A percentile compares a stretch with the other conserved stretches of the same genome.
These are phyloP conservation scores for Sinopyrophorus schimmeli DNA, from an alignment of 2,888 invertebrate genomes.

Conservation along the genomic window DNA sequence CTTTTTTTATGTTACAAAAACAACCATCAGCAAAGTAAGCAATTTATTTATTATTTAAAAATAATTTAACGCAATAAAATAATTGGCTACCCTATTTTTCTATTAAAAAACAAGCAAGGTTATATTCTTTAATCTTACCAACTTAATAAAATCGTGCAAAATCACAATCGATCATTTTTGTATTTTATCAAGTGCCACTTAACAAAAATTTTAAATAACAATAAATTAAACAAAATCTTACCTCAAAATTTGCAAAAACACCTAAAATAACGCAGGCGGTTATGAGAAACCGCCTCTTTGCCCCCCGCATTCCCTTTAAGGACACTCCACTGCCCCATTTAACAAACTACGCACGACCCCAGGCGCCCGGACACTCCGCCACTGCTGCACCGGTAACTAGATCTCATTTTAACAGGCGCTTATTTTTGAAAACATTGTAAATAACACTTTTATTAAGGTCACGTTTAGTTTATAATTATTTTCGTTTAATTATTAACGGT, in stretches of 20 bases:
- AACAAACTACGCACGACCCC: conserved; percentile 23
- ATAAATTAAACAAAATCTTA: conserved; percentile 18
- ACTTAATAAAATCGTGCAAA: too few species aligned
- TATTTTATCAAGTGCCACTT: too few species aligned
- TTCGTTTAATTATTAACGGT: neutral
- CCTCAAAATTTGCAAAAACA: conserved; percentile 28
- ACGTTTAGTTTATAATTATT: conserved; percentile 5
- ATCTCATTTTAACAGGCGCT: conserved; percentile 3
- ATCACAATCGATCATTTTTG: too few species aligned
- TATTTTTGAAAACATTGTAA: conserved; percentile 1
- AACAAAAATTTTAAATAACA: too few species aligned
- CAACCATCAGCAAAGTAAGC: too few species aligned
- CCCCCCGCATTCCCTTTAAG: conserved; percentile 39
- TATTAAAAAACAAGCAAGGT: too few species aligned
- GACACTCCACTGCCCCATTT: conserved; percentile 37
- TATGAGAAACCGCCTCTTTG: conserved; percentile 34
- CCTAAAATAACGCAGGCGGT: conserved; percentile 34
- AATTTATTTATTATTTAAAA: too few species aligned
- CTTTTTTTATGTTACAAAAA: too few species aligned
- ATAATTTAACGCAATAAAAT: too few species aligned
- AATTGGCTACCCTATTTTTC: too few species aligned
- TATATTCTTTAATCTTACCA: too few species aligned
- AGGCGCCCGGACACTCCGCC: conserved; percentile 8
- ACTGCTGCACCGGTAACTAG: conserved; percentile 3
- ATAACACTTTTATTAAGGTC: conserved; percentile 4